A percentile compares a stretch with the other conserved stretches of the same genome.
These are phyloP conservation scores for Seriola dumerili DNA, from an alignment of 2,113 vertebrate species.

Conservation along the genomic window DNA sequence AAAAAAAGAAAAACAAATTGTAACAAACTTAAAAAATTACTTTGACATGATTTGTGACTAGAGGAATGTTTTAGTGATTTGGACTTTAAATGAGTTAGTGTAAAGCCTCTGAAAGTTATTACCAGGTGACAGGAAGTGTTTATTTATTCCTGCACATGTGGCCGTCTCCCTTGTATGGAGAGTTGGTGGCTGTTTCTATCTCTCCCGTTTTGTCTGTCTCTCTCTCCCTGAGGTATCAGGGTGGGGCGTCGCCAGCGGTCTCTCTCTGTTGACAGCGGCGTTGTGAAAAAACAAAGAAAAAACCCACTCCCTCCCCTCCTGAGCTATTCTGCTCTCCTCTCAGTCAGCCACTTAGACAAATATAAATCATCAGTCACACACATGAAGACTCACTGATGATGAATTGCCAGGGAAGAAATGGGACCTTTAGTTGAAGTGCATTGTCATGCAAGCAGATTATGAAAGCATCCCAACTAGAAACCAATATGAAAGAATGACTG, in stretches of 20 bases:
- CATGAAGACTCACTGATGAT: constrained; percentile 22
- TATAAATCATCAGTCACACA: constrained; percentile 28
- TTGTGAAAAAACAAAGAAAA: not conserved
- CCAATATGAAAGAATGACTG: not conserved
- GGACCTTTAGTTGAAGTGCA: not conserved
- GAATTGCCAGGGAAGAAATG: not conserved
- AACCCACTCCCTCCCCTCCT: no score
- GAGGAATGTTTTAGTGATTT: not conserved
- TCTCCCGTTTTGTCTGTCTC: not conserved
- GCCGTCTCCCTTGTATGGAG: not conserved
- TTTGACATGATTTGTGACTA: not conserved
- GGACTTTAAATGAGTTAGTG: not conserved
- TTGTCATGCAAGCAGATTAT: constrained; percentile 13
- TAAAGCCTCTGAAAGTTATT: not conserved
- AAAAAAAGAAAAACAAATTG: not conserved
- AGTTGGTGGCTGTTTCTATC: not conserved
- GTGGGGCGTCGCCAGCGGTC: no score
- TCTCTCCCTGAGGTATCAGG: not conserved
- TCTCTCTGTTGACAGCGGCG: not conserved
- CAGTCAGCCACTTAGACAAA: not conserved
- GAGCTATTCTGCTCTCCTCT: not conserved
- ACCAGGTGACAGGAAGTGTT: not conserved
- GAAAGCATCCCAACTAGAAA: not conserved
- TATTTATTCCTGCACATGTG: not conserved
- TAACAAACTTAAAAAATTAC: not conserved